Conservation (phyloP, 2,888 invertebrate genomes). For the Rugalucina vietnamica region DNA sequence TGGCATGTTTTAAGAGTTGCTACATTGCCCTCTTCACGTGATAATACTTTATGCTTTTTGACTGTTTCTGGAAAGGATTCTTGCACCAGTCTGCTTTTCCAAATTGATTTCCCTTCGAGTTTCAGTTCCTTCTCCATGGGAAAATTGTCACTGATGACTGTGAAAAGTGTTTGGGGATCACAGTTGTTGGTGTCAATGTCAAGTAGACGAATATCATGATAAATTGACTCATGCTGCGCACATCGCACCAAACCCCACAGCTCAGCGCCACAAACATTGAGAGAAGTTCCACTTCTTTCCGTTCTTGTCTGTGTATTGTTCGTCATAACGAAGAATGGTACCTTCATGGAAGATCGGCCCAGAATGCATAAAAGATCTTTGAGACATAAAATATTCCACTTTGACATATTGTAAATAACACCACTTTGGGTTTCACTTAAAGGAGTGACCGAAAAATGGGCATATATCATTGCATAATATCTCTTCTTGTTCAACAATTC, state of each 20-base stretch:
- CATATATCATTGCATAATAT: neutral
- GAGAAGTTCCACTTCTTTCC: neutral
- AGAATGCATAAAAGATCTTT: neutral
- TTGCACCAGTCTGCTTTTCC: neutral
- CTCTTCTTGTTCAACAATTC: neutral
- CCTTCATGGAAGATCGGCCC: neutral
- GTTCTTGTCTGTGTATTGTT: neutral
- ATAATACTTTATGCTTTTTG: neutral
- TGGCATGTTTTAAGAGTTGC: neutral
- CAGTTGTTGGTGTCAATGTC: neutral
- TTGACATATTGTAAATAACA: neutral
- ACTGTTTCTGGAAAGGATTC: neutral
- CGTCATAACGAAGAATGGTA: neutral
- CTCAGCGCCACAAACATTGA: neutral
- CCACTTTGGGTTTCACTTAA: neutral
- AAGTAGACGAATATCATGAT: neutral
- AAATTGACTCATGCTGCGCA: neutral
- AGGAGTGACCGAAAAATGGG: neutral
- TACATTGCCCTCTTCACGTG: neutral
- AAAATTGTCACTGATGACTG: neutral
- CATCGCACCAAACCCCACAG: neutral
- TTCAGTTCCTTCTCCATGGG: neutral
- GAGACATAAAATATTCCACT: neutral
- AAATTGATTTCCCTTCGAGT: neutral
- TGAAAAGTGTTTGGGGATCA: neutral